These are phyloP conservation scores for Proctacanthus coquilletti DNA, from an alignment of 1,140 invertebrate genomes.

Conservation along the genomic window DNA sequence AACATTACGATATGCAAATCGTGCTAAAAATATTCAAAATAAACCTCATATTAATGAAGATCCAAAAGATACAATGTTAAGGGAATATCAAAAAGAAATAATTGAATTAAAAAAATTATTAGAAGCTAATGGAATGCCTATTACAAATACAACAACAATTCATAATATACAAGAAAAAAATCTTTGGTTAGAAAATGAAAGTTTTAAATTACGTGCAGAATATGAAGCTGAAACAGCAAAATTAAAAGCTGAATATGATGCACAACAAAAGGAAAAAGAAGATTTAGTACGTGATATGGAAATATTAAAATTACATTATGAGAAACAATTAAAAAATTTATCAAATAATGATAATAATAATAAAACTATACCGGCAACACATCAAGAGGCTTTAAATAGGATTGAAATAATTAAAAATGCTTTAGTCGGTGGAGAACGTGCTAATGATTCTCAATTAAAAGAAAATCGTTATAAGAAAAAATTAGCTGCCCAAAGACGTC, in stretches of 20 bases:
- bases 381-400: constrained; percentile 34
- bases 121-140: constrained; percentile 20
- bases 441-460: constrained; percentile 51
- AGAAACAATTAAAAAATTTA: constrained; percentile 6
- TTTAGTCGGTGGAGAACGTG: constrained; percentile 67
- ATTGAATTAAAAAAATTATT: constrained; percentile 56
- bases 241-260: constrained; percentile 31
- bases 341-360: constrained; percentile 2
- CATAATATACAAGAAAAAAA: background rate
- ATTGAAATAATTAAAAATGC: constrained; percentile 52
- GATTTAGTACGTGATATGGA: constrained; percentile 32
- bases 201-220: constrained; percentile 11
- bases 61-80: constrained; percentile 77
- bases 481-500: constrained; percentile 47
- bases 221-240: constrained; percentile 34
- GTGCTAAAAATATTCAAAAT: constrained; percentile 89
- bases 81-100: constrained; percentile 80
- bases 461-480: constrained; percentile 52
- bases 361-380: no score
- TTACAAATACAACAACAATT: background rate
- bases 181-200: constrained; percentile 16
- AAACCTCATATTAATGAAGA: constrained; percentile 86
- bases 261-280: constrained; percentile 32
- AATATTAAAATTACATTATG: constrained; percentile 6
- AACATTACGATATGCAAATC: constrained; percentile 73